phyloP scores from a whole-genome alignment of 2,113 vertebrate genomes.

The Lanius ludovicianus region DNA sequence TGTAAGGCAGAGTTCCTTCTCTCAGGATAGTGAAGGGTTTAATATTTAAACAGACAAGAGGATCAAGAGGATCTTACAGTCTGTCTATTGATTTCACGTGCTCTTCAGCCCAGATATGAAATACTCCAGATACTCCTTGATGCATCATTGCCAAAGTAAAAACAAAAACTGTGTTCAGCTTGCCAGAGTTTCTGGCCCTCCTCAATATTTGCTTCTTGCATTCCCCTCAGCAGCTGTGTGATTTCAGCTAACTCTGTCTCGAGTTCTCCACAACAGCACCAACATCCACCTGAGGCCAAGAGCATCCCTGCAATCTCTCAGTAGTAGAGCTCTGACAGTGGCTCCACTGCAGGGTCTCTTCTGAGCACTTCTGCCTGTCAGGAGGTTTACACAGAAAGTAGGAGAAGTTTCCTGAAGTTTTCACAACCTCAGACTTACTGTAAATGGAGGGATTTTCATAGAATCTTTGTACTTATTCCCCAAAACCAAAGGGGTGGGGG shows the following conservation, averaged over 20 bases:
- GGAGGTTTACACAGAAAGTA: background rate
- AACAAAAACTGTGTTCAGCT: background rate
- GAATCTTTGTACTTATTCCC: background rate
- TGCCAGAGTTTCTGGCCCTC: background rate
- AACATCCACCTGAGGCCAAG: background rate
- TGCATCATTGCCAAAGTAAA: background rate
- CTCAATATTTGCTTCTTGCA: background rate
- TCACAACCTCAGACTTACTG: background rate
- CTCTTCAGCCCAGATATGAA: background rate
- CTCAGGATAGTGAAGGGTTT: background rate
- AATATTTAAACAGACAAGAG: constrained; percentile 10
- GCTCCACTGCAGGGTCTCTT: background rate
- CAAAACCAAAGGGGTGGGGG: background rate
- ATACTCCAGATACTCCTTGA: background rate
- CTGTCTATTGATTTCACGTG: background rate
- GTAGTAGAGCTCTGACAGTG: background rate
- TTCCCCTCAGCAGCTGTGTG: background rate
- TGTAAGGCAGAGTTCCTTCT: background rate
- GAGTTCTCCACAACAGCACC: background rate
- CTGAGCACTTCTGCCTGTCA: background rate
- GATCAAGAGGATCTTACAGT: background rate
- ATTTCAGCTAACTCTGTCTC: background rate
- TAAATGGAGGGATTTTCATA: background rate
- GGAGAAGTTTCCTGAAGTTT: background rate
- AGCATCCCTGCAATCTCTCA: background rate